Percentiles rank a stretch among this genome's conserved stretches.
Evolutionary conservation across 2,113 vertebrate species (phyloP).

Genomic region (Alaudala cheleensis): DNA sequence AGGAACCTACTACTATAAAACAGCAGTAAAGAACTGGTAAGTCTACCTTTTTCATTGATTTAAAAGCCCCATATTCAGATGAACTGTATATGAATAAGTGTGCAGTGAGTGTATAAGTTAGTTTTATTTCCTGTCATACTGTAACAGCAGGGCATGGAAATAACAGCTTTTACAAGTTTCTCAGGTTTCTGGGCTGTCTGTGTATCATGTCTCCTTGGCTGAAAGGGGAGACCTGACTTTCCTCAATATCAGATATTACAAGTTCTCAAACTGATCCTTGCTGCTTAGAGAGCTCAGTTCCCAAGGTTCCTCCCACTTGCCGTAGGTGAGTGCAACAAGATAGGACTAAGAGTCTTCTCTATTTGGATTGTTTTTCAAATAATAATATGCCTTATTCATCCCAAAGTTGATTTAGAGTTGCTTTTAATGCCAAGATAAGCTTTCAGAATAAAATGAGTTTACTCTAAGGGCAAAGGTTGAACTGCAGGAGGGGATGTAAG

Average conservation of each 20-base stretch:
- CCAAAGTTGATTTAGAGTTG: neutral
- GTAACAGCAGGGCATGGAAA: neutral
- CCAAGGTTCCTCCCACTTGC: neutral
- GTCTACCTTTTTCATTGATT: neutral
- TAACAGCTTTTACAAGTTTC: neutral
- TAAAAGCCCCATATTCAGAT: neutral
- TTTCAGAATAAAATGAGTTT: neutral
- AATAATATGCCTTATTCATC: neutral
- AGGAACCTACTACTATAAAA: neutral
- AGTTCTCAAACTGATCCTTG: neutral
- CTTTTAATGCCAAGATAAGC: neutral
- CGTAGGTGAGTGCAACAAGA: neutral
- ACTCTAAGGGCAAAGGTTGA: neutral
- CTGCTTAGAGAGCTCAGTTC: neutral
- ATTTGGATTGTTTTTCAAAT: neutral
- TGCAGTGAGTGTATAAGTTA: neutral
- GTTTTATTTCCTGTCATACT: neutral
- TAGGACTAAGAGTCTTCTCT: neutral
- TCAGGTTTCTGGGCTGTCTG: neutral
- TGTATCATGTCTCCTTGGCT: neutral
- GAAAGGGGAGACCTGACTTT: constrained; percentile 5
- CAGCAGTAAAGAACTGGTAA: neutral
- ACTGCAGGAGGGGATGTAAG: neutral
- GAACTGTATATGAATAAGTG: neutral
- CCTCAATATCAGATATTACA: neutral